Evolutionary conservation across 2,888 invertebrate species (phyloP).

Genomic region (Arctia plantaginis): DNA sequence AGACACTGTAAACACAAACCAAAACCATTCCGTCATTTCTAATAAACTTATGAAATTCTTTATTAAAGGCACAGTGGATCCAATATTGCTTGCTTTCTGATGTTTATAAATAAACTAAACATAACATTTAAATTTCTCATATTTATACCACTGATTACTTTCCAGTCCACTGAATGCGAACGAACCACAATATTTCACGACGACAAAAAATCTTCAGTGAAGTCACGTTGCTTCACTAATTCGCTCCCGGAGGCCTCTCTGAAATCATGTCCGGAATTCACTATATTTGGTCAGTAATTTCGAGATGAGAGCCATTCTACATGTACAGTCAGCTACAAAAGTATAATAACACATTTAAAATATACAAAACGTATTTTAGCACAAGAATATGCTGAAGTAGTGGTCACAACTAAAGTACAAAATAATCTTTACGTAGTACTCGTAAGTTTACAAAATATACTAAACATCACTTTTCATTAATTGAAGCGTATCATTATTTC

Average conservation of each 20-base stretch:
- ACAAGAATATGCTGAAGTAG: background rate
- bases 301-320: constrained; percentile 59
- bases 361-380: background rate
- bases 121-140: background rate
- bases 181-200: constrained; percentile 62
- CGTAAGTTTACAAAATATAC: background rate
- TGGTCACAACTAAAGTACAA: background rate
- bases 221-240: constrained; percentile 81
- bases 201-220: constrained; percentile 80
- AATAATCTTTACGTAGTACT: background rate
- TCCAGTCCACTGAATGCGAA: constrained; percentile 42
- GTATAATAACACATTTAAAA: background rate
- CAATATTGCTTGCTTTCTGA: background rate
- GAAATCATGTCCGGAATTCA: constrained; percentile 78
- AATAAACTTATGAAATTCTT: background rate
- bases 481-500: background rate
- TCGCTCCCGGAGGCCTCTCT: constrained; percentile 72
- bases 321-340: constrained; percentile 38
- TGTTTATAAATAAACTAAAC: background rate
- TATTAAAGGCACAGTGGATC: background rate
- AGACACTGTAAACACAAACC: too few species aligned
- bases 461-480: background rate
- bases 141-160: constrained; percentile 1
- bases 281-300: constrained; percentile 73
- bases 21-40: too few species aligned